Evolutionary conservation across 1,140 invertebrate species (phyloP), one percentile per base, ranked within the genome.

Genomic region (Drosophila burlai): DNA sequence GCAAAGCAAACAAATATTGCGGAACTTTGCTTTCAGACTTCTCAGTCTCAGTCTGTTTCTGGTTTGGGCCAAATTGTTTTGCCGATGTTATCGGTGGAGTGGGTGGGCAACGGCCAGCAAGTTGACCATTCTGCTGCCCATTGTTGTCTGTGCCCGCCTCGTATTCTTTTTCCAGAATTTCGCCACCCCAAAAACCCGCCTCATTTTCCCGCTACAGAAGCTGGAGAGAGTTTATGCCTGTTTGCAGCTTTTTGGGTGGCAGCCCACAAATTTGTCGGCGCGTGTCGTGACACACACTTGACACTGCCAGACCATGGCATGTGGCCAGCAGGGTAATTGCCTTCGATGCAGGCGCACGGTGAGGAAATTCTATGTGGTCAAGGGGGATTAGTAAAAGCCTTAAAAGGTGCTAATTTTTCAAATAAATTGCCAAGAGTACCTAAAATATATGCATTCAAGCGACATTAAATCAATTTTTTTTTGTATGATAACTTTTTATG

Each of bases 1-100:
- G 47, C 67, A 89, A 75, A 78, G 46, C 77, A 89, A 79, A 78
- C 52, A 73, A 72, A 71, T 77, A 64, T 76, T 76, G 66, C 43
- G 57, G 58, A 84, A 80, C 61, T 83, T 66, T 52, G 63, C 66
- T 72, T 81, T 73, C 47, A 49, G 57, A 66, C 24, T 49, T 26
- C 47, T 10, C 15, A 13, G 43, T 21, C 10, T 46, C 4, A 29
- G 26, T 29, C 45, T 52, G 29, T 62, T 65, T 75, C 45, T 66
- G 63, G 42, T 65, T 45, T 72, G 21, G 31, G 55, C 16, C 11
- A 73, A 61, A 73, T 74, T 73, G 71, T 74, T 72, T 72, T 72
- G 36, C 38, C 54, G 24, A 72, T 61, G 55, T 5, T 52, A 73
- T 73, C 54, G 18, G 67, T 40, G 67, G 67, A 21, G 54, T 15